Evolutionary conservation across 1,140 invertebrate species (phyloP).

Genomic region (Bombus haemorrhoidalis): DNA sequence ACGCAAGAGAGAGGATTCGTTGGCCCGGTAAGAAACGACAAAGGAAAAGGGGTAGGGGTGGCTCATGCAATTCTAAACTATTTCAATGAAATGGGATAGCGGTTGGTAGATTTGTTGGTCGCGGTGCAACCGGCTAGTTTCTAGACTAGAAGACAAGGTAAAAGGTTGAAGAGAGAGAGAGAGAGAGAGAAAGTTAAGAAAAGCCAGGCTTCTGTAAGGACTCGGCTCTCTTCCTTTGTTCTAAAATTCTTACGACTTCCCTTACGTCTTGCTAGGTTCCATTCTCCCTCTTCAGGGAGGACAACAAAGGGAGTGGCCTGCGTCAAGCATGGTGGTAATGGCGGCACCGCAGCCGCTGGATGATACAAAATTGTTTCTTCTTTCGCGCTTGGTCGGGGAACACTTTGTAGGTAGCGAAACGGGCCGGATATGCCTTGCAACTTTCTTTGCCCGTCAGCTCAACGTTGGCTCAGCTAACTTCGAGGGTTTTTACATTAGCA

Average conservation of each 20-base stretch:
- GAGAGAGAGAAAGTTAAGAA: conserved; percentile 47
- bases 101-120: conserved; percentile 66
- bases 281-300: conserved; percentile 22
- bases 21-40: conserved; percentile 44
- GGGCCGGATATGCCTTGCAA: conserved; percentile 60
- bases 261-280: conserved; percentile 62
- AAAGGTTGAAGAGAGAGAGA: not conserved
- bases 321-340: conserved; percentile 64
- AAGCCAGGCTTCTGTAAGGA: conserved; percentile 52
- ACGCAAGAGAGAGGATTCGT: not conserved
- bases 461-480: conserved; percentile 71
- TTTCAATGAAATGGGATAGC: conserved; percentile 76
- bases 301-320: conserved; percentile 71
- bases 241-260: conserved; percentile 75
- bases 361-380: conserved; percentile 65
- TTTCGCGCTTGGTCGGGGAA: conserved; percentile 45
- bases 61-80: conserved; percentile 77
- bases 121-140: conserved; percentile 33
- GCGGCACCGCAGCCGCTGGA: conserved; percentile 24
- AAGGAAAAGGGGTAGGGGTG: conserved; percentile 34
- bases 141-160: conserved; percentile 8
- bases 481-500: conserved; percentile 75
- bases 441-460: conserved; percentile 62
- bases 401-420: conserved; percentile 59
- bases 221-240: conserved; percentile 67